phyloP scores from a whole-genome alignment of 2,113 vertebrate genomes.

The Phoxinus phoxinus region DNA sequence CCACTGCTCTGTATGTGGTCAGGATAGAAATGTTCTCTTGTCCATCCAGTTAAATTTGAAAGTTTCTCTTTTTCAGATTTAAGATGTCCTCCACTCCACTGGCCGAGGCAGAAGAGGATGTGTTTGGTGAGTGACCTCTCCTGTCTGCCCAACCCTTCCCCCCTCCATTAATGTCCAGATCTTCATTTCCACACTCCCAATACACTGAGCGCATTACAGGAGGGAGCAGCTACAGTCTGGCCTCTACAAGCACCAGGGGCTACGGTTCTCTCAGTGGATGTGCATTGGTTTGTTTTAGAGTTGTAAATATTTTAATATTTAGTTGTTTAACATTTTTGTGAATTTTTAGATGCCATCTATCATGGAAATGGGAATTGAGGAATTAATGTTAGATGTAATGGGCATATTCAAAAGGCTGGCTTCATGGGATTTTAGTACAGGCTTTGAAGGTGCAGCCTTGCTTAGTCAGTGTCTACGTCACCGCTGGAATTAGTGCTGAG shows the following conservation, averaged over 20 bases:
- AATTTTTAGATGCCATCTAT: neutral
- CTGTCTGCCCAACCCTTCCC: constrained; percentile 29
- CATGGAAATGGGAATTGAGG: neutral
- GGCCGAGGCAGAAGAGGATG: constrained; percentile 52
- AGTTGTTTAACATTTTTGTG: neutral
- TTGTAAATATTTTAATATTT: constrained; percentile 25
- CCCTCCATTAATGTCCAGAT: constrained; percentile 50
- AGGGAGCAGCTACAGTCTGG: constrained; percentile 24
- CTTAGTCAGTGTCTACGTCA: constrained; percentile 20
- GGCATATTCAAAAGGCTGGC: neutral
- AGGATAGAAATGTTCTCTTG: neutral
- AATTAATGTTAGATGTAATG: constrained; percentile 5
- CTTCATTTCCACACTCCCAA: constrained; percentile 48
- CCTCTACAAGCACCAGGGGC: constrained; percentile 11
- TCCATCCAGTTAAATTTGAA: neutral
- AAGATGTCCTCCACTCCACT: constrained; percentile 52
- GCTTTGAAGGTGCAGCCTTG: constrained; percentile 8
- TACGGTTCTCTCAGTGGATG: neutral
- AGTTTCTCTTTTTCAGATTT: constrained; percentile 15
- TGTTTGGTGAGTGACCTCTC: constrained; percentile 59
- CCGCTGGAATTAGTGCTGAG: constrained; percentile 6
- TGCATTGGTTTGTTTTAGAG: constrained; percentile 11
- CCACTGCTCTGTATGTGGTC: neutral
- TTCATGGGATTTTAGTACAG: constrained; percentile 9
- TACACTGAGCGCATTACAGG: constrained; percentile 41